These are phyloP conservation scores for Odobenus rosmarus DNA, from an alignment of 2,113 vertebrate species.

Conservation along the genomic window DNA sequence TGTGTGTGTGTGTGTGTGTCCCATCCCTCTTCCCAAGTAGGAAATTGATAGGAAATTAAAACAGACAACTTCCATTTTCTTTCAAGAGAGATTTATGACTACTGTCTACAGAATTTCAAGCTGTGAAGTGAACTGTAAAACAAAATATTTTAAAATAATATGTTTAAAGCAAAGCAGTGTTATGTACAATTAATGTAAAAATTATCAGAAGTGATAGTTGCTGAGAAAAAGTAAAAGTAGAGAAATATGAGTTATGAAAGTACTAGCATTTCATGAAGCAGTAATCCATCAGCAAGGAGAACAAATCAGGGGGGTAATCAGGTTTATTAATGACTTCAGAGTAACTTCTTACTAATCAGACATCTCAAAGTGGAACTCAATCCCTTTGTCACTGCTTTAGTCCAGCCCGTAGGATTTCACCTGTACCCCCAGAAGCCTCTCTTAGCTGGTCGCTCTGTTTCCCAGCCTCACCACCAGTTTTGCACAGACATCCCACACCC, in stretches of 20 bases:
- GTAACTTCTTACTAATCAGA: background rate
- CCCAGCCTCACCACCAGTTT: background rate
- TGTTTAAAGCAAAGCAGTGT: slow-evolving; percentile 70
- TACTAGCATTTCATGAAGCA: slow-evolving; percentile 28
- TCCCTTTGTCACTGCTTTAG: background rate
- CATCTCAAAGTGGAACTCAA: background rate
- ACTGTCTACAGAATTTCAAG: slow-evolving; percentile 71
- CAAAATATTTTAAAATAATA: slow-evolving; percentile 77
- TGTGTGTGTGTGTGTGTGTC: background rate
- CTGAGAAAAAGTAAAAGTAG: slow-evolving; percentile 60
- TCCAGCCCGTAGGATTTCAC: background rate
- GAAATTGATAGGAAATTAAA: slow-evolving; percentile 76
- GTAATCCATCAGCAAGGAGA: slow-evolving; percentile 29
- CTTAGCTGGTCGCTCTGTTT: background rate
- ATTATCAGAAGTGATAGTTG: slow-evolving; percentile 75
- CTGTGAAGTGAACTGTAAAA: slow-evolving; percentile 70
- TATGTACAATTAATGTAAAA: slow-evolving; percentile 74
- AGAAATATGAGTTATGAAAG: slow-evolving; percentile 49
- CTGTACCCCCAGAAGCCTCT: accelerated
- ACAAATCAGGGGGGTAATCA: slow-evolving; percentile 57
- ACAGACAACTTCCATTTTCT: slow-evolving; percentile 78
- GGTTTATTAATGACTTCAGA: slow-evolving; percentile 39
- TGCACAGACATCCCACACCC: background rate
- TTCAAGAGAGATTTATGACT: slow-evolving; percentile 78
- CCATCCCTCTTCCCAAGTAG: slow-evolving; percentile 12